Conservation (phyloP, 2,888 invertebrate genomes). For the Micropterix aruncella region DNA sequence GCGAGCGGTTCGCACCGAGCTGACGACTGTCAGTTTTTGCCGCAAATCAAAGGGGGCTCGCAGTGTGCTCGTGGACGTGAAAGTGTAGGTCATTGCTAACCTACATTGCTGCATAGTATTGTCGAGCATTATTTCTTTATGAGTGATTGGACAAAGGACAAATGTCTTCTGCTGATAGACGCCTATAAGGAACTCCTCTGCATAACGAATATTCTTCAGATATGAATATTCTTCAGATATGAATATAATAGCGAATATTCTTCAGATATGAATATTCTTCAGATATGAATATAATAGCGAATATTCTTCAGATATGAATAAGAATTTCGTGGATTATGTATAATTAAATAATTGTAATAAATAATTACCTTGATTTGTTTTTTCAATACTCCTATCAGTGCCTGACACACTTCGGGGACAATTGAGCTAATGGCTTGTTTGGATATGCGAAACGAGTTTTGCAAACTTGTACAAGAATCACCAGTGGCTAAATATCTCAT, state of each 20-base stretch:
- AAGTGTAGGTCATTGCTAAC: neutral
- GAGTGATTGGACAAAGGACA: slow-evolving; percentile 5
- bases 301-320: too few relatives aligned
- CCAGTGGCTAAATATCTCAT: slow-evolving; percentile 8
- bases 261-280: too few relatives aligned
- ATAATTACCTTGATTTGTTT: too few relatives aligned
- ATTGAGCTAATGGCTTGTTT: slow-evolving; percentile 4
- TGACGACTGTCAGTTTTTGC: slow-evolving; percentile 10
- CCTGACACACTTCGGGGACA: slow-evolving; percentile 3
- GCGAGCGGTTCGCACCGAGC: slow-evolving; percentile 5
- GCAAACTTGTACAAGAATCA: slow-evolving; percentile 7
- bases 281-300: too few relatives aligned
- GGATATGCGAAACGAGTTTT: slow-evolving; percentile 6
- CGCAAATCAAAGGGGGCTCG: slow-evolving; percentile 10
- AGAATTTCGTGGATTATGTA: too few relatives aligned
- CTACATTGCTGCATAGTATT: too few relatives aligned
- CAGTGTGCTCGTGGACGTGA: slow-evolving; percentile 9
- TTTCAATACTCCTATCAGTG: slow-evolving; percentile 1
- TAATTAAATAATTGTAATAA: too few relatives aligned
- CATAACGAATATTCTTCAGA: too few relatives aligned
- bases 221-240: too few relatives aligned
- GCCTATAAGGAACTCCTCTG: slow-evolving; percentile 5
- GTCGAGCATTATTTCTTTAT: too few relatives aligned
- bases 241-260: too few relatives aligned
- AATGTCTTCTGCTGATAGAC: slow-evolving; percentile 5